Evolutionary conservation across 1,140 invertebrate species (phyloP).

Genomic region (Drosophila ironensis): DNA sequence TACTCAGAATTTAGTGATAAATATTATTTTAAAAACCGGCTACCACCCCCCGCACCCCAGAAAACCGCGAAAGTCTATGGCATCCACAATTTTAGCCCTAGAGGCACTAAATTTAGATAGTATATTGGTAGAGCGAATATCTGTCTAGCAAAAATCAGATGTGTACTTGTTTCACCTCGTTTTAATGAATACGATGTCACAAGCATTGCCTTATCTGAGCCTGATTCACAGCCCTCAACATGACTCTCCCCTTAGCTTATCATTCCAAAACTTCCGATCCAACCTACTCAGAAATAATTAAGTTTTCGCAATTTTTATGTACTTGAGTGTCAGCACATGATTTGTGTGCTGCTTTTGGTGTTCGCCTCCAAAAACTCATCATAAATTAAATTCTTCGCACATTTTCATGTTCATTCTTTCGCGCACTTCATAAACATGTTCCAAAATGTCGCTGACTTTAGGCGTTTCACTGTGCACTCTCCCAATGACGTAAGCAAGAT

Average conservation of each 20-base stretch:
- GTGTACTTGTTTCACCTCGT: too few species aligned
- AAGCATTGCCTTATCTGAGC: too few species aligned
- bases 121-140: too few species aligned
- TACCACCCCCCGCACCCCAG: too few species aligned
- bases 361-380: background rate
- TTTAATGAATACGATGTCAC: too few species aligned
- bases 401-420: slow-evolving; percentile 27
- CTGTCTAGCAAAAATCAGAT: too few species aligned
- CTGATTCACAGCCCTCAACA: too few species aligned
- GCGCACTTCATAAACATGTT: slow-evolving; percentile 40
- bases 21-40: too few species aligned
- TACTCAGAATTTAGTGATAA: too few species aligned
- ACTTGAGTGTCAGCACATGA: background rate
- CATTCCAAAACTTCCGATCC: background rate
- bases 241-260: background rate
- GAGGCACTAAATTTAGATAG: too few species aligned
- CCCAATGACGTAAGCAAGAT: slow-evolving; percentile 57
- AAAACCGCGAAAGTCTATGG: too few species aligned
- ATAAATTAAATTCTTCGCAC: background rate
- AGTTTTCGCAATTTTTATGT: background rate
- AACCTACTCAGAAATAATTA: background rate
- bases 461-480: background rate
- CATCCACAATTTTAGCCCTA: too few species aligned
- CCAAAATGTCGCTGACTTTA: slow-evolving; percentile 22
- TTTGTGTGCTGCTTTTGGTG: background rate